Conservation (phyloP, 92 coral and sea anemone genomes). For the Epizoanthus illoricatus region DNA sequence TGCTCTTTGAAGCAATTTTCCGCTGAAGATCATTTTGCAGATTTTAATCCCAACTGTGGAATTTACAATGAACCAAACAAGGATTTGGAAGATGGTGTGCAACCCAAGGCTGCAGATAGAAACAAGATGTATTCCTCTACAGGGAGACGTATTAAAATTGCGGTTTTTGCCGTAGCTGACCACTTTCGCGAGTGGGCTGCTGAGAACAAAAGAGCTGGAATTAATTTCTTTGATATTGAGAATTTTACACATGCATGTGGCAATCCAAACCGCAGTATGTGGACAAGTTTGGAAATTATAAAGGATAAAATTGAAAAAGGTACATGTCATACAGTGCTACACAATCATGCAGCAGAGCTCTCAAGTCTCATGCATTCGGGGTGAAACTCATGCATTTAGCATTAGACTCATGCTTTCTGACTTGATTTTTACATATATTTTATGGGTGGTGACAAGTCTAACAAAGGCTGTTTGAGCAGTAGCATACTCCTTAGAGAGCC, state of each 20-base stretch:
- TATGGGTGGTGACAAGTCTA: no score
- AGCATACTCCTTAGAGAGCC: no score
- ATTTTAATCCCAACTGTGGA: background rate
- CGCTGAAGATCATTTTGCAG: background rate
- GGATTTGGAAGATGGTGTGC: background rate
- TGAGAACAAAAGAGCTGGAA: constrained; percentile 28
- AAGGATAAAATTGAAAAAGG: constrained; percentile 48
- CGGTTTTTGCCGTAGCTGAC: constrained; percentile 41
- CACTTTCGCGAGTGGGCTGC: constrained; percentile 48
- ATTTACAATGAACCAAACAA: background rate
- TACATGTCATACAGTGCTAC: constrained; percentile 41
- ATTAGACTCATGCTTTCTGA: no score
- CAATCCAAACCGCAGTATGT: constrained; percentile 34
- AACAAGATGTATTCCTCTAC: background rate
- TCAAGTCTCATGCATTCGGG: no score
- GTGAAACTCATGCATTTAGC: no score
- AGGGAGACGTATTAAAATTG: background rate
- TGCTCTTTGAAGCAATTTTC: background rate
- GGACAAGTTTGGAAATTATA: constrained; percentile 40
- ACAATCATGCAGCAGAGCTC: no score
- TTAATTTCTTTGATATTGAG: constrained; percentile 38
- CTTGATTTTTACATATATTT: no score
- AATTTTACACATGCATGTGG: constrained; percentile 35
- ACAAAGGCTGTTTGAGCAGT: no score
- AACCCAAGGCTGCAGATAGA: background rate